Percentiles rank a stretch among this genome's conserved stretches.
Conservation (phyloP, 2,113 vertebrate species). For the Microcebus jonahi region DNA sequence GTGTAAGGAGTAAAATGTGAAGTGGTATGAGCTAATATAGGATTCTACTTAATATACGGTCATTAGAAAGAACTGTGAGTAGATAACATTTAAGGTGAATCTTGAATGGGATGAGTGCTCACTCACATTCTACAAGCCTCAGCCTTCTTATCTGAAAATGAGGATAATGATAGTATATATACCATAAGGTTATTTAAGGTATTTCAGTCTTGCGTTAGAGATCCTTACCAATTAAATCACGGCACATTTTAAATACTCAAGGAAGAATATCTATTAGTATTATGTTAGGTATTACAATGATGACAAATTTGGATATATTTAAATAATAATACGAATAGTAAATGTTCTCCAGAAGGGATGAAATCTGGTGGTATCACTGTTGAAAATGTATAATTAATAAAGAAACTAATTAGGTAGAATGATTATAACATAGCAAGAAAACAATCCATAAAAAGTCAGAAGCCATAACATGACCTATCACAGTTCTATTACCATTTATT, state of each 20-base stretch:
- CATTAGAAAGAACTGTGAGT: neutral
- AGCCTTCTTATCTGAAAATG: neutral
- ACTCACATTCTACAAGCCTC: neutral
- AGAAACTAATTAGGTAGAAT: constrained; percentile 25
- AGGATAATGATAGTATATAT: neutral
- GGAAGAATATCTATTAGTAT: neutral
- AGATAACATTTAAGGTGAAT: neutral
- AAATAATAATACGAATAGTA: constrained; percentile 19
- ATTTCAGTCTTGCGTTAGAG: neutral
- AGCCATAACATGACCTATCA: neutral
- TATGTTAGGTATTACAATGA: neutral
- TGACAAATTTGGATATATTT: neutral
- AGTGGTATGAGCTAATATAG: neutral
- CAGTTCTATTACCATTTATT: neutral
- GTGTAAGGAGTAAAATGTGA: neutral
- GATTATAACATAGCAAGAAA: neutral
- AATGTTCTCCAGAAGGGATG: neutral
- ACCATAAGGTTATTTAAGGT: neutral
- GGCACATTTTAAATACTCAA: neutral
- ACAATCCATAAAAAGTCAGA: neutral
- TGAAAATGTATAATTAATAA: constrained; percentile 33
- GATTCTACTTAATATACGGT: neutral
- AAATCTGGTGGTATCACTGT: neutral
- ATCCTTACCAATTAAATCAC: neutral
- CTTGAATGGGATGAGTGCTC: neutral